These are phyloP conservation scores for Catocala nupta DNA, from an alignment of 2,888 invertebrate genomes.

Conservation along the genomic window DNA sequence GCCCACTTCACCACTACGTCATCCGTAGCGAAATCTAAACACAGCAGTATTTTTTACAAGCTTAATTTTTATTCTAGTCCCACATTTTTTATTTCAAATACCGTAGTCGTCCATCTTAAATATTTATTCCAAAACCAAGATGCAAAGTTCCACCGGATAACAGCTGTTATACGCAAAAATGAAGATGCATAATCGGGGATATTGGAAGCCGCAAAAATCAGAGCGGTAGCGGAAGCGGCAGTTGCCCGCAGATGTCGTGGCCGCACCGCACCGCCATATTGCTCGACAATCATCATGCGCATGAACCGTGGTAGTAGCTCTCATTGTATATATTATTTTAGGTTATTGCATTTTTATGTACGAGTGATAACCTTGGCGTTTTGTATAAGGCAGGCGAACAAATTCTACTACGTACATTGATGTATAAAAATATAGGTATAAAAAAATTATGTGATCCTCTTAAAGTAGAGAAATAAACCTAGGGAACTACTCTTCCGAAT, in stretches of 20 bases:
- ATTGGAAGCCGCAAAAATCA: constrained; percentile 36
- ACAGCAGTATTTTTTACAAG: no score
- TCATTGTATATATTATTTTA: constrained; percentile 21
- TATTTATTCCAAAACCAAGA: not conserved
- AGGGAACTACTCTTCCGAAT: no score
- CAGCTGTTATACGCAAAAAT: constrained; percentile 22
- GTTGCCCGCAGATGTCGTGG: constrained; percentile 37
- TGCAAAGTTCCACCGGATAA: constrained; percentile 16
- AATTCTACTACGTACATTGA: not conserved
- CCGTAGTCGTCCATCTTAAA: no score
- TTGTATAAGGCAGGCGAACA: no score
- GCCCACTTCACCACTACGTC: no score
- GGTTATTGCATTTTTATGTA: constrained; percentile 13
- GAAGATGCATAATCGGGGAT: constrained; percentile 1
- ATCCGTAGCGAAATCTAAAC: no score
- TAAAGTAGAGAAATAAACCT: no score
- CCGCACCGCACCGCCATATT: constrained; percentile 44
- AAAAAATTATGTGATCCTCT: no score
- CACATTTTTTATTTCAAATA: no score
- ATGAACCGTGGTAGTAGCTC: constrained; percentile 23
- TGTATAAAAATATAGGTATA: no score
- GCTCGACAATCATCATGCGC: constrained; percentile 46
- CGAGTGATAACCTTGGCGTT: constrained; percentile 1
- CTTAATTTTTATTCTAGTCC: no score
- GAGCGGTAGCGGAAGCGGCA: constrained; percentile 43